Evolutionary conservation across 1,140 invertebrate species (phyloP).

Genomic region (Helicoverpa zea): DNA sequence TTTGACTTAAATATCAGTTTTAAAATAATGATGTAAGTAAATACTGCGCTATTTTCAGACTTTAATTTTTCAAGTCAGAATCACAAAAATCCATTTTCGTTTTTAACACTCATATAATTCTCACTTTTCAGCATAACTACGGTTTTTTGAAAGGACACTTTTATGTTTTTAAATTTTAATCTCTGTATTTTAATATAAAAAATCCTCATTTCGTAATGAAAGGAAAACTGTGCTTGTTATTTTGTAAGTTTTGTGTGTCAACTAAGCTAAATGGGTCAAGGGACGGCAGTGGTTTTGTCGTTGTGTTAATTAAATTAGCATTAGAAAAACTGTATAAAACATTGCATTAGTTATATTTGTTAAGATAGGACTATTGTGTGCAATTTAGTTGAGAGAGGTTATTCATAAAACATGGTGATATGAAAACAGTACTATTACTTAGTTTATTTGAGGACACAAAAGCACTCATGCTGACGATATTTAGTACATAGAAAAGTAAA

Average conservation of each 20-base stretch:
- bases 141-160: background rate
- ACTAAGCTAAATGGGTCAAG: background rate
- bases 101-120: background rate
- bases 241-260: background rate
- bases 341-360: background rate
- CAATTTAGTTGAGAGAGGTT: too few relatives aligned
- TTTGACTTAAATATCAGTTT: background rate
- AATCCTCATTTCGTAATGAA: background rate
- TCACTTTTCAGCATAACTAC: background rate
- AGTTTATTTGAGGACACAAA: too few relatives aligned
- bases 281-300: background rate
- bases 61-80: background rate
- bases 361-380: too few relatives aligned
- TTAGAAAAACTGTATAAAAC: background rate
- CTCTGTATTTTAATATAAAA: conserved; percentile 1
- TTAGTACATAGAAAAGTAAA: too few relatives aligned
- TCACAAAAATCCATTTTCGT: background rate
- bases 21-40: background rate
- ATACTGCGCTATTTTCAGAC: background rate
- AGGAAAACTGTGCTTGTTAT: conserved; percentile 2
- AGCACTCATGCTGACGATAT: too few relatives aligned
- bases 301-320: background rate
- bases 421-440: too few relatives aligned
- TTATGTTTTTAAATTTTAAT: background rate
- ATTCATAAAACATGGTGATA: too few relatives aligned